Evolutionary conservation across 2,113 vertebrate species (phyloP), one percentile per base, ranked within the genome.

Genomic region (Albula glossodonta): DNA sequence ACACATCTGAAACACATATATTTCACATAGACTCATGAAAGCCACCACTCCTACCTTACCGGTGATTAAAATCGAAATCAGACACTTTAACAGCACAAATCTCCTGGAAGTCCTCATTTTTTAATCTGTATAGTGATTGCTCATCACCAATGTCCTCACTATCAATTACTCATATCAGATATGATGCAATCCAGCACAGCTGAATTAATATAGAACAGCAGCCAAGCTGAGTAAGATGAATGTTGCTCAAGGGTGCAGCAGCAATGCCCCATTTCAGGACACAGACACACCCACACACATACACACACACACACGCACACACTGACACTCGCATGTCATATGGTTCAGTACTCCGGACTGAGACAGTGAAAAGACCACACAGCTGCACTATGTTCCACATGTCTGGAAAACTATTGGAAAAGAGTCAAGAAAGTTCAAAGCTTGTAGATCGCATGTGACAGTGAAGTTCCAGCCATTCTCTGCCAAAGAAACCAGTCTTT

Each of bases 401-500:
- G 60, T 63, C 83, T 77, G 63, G 17, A 50, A 52, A 51, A 51
- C 11, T 3, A 41, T 3, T 25, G 56, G 25, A 48, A 22, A 57
- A n/a, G 52, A 51, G 56, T 56, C 83, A 78, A 5, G 4, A 19
- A 51, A 12, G 49, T 66, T 77, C 83, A 84, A 52, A 51, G 66
- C 66, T 66, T 77, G 50, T 5, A 78, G 13, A 79, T 85, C 52
- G 19, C 77, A 60, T 57, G 52, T 31, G 60, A 79, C 41, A 57
- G 25, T 41, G 11, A 85, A 57, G 78, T 85, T 80, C 84, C 74
- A 49, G 84, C 41, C 74, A 51, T 80, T 80, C 84, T 53, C 12
- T 13, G 31, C 31, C 70, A 84, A 89, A 90, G 89, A 84, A 15
- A 17, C 15, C 2, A 12, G 51, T 81, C 90, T 89, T 86, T 87